Percentiles rank a stretch among this genome's conserved stretches.
Evolutionary conservation across 2,113 vertebrate species (phyloP).

Genomic region (Sylvietta virens): DNA sequence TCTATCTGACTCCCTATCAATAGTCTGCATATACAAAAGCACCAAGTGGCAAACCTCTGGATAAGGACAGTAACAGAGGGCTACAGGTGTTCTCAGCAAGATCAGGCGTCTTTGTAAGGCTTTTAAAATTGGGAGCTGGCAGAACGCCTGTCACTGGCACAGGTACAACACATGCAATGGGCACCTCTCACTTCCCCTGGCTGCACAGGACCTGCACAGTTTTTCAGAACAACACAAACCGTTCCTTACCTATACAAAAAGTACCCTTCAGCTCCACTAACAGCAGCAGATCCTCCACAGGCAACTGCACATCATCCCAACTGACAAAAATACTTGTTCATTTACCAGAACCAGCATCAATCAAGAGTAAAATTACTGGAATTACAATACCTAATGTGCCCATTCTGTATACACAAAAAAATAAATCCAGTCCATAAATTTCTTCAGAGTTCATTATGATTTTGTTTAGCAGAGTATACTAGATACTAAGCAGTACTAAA

Average conservation of each 20-base stretch:
- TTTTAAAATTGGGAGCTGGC: not conserved
- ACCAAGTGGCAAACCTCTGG: not conserved
- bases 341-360: not conserved
- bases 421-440: not conserved
- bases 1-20: not conserved
- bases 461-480: not conserved
- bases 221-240: not conserved
- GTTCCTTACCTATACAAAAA: not conserved
- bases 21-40: not conserved
- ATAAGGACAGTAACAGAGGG: not conserved
- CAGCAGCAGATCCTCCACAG: not conserved
- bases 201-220: not conserved
- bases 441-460: not conserved
- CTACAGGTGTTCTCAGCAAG: not conserved
- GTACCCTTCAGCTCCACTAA: not conserved
- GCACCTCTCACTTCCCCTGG: not conserved
- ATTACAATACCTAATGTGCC: not conserved
- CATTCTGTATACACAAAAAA: not conserved
- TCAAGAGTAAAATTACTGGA: not conserved
- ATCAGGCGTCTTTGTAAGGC: not conserved
- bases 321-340: not conserved
- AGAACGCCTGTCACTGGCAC: fast-evolving
- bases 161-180: not conserved
- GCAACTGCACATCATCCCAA: not conserved
- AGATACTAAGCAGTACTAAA: not conserved